These are phyloP conservation scores for Daphoenositta chrysoptera DNA, from an alignment of 2,113 vertebrate genomes.

Conservation along the genomic window DNA sequence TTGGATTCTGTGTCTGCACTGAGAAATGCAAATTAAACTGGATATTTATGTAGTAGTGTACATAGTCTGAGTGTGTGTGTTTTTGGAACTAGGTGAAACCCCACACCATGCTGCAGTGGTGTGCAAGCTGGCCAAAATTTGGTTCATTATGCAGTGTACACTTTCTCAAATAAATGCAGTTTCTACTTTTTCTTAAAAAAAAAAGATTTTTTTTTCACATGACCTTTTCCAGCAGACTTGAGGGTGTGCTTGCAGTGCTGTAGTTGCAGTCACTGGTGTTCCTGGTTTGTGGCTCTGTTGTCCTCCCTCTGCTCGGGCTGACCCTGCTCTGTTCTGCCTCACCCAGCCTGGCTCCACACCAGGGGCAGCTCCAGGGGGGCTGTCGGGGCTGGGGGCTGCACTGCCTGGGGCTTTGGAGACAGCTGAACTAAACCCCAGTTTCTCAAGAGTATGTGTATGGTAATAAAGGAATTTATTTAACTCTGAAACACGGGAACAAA, in stretches of 20 bases:
- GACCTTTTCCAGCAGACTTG: slow-evolving; percentile 61
- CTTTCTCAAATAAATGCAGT: slow-evolving; percentile 69
- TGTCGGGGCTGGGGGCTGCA: not conserved
- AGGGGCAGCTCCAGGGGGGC: not conserved
- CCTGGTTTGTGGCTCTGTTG: slow-evolving; percentile 37
- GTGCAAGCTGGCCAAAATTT: slow-evolving; percentile 72
- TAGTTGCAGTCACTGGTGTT: slow-evolving; percentile 49
- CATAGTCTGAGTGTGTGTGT: slow-evolving; percentile 64
- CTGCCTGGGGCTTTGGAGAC: slow-evolving; percentile 40
- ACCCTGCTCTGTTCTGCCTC: not conserved
- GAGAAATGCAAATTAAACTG: slow-evolving; percentile 78
- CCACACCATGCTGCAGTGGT: slow-evolving; percentile 62
- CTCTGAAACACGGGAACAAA: slow-evolving; percentile 75
- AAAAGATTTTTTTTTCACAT: slow-evolving; percentile 60
- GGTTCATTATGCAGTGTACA: slow-evolving; percentile 66
- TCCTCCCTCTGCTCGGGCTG: slow-evolving; percentile 16
- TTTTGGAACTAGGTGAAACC: slow-evolving; percentile 62
- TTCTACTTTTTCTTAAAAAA: slow-evolving; percentile 74
- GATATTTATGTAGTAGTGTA: slow-evolving; percentile 69
- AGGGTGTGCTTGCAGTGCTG: slow-evolving; percentile 64
- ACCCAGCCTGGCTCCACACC: not conserved
- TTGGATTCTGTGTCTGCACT: slow-evolving; percentile 74
- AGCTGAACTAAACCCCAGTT: slow-evolving; percentile 34
- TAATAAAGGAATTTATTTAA: slow-evolving; percentile 73
- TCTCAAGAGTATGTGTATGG: slow-evolving; percentile 68